Evolutionary conservation across 2,797 vertebrate species (phyloP), one percentile per base, ranked within the genome.

Genomic region (Lithobates pipiens): DNA sequence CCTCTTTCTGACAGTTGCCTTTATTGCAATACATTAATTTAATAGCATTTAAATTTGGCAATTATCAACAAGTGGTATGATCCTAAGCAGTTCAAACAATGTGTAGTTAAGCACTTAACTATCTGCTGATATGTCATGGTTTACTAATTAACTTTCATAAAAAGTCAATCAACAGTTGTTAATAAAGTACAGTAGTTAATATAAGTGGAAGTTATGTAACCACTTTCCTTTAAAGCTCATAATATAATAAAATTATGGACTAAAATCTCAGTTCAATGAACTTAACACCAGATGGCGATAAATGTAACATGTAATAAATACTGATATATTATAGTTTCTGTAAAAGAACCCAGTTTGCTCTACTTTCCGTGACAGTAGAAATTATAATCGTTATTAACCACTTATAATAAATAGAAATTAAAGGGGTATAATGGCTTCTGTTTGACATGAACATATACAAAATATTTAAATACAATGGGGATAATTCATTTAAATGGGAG

Each of bases 201-300:
- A 6, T 39, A 54, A 54, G 15, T 57, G 50, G 5, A 57, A 57
- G 18, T 16, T 54, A 54, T 16, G 16, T 54, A 54, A 54, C 0
- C 50, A 54, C 16, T 54, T 54, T 54, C 50, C 1, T 54, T 54
- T 61, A 5, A 61, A 61, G 5, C 18, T 23, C 54, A 61, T 23
- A 23, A 61, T 21, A 61, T 61, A 61, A 61, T 23, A 11, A 61
- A 23, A 61, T 61, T 18, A 61, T 23, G 1, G 16, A 1, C 50
- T 54, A 18, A 61, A 61, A 23, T 61, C 3, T 61, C 21, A 61
- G 54, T 61, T 61, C 21, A 61, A 7, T 23, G 7, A 34, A 29
- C 36, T 32, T 15, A 70, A 70, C 77, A 78, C 63, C 68, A 78
- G 77, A 78, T 68, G 77, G 77, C 63, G 63, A 78, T 68, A 68